phyloP scores from a whole-genome alignment of 2,888 invertebrate genomes.

The Oscheius sp. region DNA sequence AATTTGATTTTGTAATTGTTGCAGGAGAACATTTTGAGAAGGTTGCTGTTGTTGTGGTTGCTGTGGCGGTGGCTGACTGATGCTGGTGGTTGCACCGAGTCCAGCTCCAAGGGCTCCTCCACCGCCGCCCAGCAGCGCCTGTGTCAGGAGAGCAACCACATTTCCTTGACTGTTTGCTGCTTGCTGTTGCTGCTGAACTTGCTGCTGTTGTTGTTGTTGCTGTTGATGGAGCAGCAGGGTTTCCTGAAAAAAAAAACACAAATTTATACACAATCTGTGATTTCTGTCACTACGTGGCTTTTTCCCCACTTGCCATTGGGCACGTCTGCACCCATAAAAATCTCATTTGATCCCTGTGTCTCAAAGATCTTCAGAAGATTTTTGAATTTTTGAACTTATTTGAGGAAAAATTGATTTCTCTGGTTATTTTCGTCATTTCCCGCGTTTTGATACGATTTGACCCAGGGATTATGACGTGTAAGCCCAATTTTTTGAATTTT shows the following conservation, averaged over 20 bases:
- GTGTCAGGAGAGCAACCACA: conserved; percentile 9
- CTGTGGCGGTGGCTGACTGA: conserved; percentile 20
- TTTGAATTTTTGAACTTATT: too few species aligned
- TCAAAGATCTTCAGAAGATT: too few species aligned
- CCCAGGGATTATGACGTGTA: too few species aligned
- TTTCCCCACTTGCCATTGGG: too few species aligned
- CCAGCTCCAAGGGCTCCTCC: not conserved
- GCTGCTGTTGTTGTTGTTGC: conserved; percentile 25
- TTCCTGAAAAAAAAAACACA: conserved; percentile 35
- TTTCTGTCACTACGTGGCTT: not conserved
- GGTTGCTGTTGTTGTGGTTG: not conserved
- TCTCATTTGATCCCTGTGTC: too few species aligned
- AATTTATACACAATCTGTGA: too few species aligned
- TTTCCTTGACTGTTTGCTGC: conserved; percentile 13
- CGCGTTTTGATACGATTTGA: too few species aligned
- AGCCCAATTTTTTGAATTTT: too few species aligned
- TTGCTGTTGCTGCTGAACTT: conserved; percentile 4
- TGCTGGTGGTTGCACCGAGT: not conserved
- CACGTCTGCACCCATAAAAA: too few species aligned
- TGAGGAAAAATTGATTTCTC: too few species aligned
- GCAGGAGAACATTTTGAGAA: not conserved
- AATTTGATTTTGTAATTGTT: conserved; percentile 24
- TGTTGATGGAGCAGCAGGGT: conserved; percentile 30
- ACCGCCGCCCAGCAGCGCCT: conserved; percentile 4
- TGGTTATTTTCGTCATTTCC: too few species aligned